These are phyloP conservation scores for Solenopsis fugax DNA, from an alignment of 1,140 invertebrate species.

Conservation along the genomic window DNA sequence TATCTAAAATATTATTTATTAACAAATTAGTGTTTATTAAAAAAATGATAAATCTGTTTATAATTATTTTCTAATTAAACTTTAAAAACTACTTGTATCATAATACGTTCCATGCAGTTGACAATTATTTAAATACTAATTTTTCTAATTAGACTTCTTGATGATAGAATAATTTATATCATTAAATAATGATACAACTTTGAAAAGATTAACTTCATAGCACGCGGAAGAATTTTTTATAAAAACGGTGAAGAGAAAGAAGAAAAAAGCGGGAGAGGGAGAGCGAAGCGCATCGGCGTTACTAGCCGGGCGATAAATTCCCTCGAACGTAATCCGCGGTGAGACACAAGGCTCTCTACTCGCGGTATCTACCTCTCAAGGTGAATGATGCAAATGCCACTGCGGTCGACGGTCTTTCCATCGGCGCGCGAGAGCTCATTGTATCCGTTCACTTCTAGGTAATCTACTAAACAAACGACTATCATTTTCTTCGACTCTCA, in stretches of 20 bases:
- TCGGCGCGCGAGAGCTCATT: conserved; percentile 66
- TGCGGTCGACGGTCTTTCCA: conserved; percentile 75
- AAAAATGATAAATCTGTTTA: background rate
- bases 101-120: background rate
- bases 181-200: background rate
- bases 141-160: background rate
- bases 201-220: background rate
- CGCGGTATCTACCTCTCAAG: conserved; percentile 75
- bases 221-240: background rate
- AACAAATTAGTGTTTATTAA: background rate
- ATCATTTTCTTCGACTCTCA: conserved; percentile 43
- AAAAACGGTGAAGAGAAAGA: background rate
- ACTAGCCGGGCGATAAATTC: conserved; percentile 74
- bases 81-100: background rate
- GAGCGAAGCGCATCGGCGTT: conserved; percentile 56
- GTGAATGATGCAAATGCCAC: conserved; percentile 78
- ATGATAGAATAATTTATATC: background rate
- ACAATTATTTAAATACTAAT: background rate
- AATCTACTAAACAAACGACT: conserved; percentile 69
- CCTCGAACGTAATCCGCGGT: conserved; percentile 76
- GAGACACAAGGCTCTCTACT: conserved; percentile 74
- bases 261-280: background rate
- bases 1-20: background rate
- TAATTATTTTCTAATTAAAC: background rate
- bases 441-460: conserved; percentile 73